These are phyloP conservation scores for Hestina assimilis DNA, from an alignment of 1,140 invertebrate genomes.

Conservation along the genomic window DNA sequence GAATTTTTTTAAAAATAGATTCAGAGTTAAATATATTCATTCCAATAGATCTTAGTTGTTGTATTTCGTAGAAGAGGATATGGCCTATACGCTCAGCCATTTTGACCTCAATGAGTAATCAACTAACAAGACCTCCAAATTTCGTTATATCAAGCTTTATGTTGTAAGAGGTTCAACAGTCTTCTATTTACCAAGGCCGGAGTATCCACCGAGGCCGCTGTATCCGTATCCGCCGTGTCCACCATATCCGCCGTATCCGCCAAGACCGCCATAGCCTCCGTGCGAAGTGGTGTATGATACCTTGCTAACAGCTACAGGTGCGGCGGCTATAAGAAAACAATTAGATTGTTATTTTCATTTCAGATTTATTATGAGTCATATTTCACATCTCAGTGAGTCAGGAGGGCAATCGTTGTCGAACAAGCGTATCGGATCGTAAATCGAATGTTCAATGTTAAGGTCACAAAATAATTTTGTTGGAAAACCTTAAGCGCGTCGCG, in stretches of 20 bases:
- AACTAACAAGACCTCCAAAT: not conserved
- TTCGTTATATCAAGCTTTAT: not conserved
- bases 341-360: not conserved
- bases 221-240: constrained; percentile 39
- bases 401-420: constrained; percentile 15
- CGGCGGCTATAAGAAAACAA: constrained; percentile 16
- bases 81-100: not conserved
- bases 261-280: constrained; percentile 38
- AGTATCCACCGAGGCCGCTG: constrained; percentile 45
- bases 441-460: constrained; percentile 17
- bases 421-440: constrained; percentile 11
- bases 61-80: too few species aligned
- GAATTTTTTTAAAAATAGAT: too few species aligned
- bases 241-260: constrained; percentile 39
- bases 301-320: constrained; percentile 60
- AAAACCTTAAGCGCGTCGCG: constrained; percentile 2
- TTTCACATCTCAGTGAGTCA: constrained; percentile 27
- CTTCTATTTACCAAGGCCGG: constrained; percentile 32
- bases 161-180: too few species aligned
- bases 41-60: too few species aligned
- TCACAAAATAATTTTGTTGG: constrained; percentile 6
- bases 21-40: too few species aligned
- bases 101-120: not conserved
- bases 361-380: constrained; percentile 20
- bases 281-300: constrained; percentile 51